Conservation (phyloP, 2,113 vertebrate species). For the Orycteropus afer region DNA sequence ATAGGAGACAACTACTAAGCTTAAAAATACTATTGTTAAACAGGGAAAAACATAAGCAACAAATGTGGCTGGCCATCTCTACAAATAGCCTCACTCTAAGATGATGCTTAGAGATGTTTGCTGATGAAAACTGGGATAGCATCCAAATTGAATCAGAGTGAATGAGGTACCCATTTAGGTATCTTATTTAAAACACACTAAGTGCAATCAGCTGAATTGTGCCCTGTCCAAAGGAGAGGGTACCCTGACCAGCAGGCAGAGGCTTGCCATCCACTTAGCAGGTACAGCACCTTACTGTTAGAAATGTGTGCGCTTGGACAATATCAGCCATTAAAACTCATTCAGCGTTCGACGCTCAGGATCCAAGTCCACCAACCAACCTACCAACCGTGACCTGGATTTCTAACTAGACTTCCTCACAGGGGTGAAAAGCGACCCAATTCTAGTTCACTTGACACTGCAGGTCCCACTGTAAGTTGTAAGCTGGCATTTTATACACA, state of each 20-base stretch:
- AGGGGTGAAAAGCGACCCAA: background rate
- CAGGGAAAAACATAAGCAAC: background rate
- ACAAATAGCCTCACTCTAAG: background rate
- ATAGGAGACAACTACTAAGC: background rate
- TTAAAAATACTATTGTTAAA: background rate
- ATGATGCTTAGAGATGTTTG: background rate
- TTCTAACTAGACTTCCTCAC: background rate
- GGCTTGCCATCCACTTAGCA: slow-evolving; percentile 35
- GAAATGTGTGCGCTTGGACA: background rate
- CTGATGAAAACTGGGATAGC: background rate
- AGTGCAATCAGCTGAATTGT: slow-evolving; percentile 44
- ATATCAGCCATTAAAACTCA: background rate
- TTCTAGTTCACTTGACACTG: background rate
- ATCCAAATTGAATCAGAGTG: slow-evolving; percentile 42
- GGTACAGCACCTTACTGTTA: slow-evolving; percentile 8
- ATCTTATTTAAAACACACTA: background rate
- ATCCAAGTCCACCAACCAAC: background rate
- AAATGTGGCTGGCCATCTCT: background rate
- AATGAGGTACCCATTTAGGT: background rate
- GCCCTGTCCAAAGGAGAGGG: slow-evolving; percentile 22
- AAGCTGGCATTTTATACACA: background rate
- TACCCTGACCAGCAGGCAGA: slow-evolving; percentile 60
- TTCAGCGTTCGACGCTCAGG: background rate
- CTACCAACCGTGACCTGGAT: background rate
- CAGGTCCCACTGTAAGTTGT: background rate